Conservation (phyloP, 1,140 invertebrate species). For the Muscidifurax raptorellus region DNA sequence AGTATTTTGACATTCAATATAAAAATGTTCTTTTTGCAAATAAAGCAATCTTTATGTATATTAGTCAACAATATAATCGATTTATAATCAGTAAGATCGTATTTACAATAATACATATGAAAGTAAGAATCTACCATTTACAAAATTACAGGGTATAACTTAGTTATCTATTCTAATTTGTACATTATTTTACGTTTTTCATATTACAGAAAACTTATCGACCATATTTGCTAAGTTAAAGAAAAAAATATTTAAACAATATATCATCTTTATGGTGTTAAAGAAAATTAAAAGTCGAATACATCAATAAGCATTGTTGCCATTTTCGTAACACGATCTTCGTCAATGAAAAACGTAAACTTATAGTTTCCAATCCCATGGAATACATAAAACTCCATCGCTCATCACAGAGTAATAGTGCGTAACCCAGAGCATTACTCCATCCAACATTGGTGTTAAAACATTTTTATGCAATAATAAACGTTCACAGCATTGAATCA, state of each 20-base stretch:
- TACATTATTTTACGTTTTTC: background rate
- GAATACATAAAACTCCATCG: conserved; percentile 93
- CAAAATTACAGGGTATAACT: conserved; percentile 29
- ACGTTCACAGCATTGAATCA: conserved; percentile 88
- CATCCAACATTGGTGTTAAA: conserved; percentile 70
- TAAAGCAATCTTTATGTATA: background rate
- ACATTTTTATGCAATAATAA: conserved; percentile 78
- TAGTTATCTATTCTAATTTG: conserved; percentile 1
- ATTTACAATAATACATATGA: conserved; percentile 39
- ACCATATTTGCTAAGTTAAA: background rate
- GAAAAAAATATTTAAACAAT: conserved; percentile 4
- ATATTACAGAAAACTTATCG: background rate
- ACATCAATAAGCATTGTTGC: conserved; percentile 14
- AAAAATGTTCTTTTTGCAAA: background rate
- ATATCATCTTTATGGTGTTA: background rate
- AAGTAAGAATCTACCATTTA: conserved; percentile 36
- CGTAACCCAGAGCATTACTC: conserved; percentile 85
- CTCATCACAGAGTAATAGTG: conserved; percentile 94
- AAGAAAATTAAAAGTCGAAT: background rate
- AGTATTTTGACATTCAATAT: conserved; percentile 3
- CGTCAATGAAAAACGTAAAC: background rate
- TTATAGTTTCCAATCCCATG: conserved; percentile 90
- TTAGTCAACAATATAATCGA: background rate
- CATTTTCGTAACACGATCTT: background rate
- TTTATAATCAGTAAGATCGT: background rate